Conservation (phyloP, 2,888 invertebrate genomes). For the Stenolophus ochropezus region DNA sequence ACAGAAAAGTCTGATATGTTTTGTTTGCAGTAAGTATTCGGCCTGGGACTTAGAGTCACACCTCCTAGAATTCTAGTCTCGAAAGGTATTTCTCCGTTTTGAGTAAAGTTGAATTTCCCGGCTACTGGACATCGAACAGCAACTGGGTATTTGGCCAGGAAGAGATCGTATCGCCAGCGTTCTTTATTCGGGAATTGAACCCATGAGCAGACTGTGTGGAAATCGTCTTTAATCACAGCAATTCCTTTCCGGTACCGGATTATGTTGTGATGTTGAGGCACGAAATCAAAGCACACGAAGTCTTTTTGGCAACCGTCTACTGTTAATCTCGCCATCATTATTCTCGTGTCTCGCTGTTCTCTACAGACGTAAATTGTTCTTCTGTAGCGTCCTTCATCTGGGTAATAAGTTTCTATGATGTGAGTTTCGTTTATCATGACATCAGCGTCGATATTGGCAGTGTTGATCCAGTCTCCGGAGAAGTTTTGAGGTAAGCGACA, state of each 20-base stretch:
- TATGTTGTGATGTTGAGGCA: slow-evolving; percentile 95
- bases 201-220: slow-evolving; percentile 96
- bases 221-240: slow-evolving; percentile 92
- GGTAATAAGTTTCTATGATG: slow-evolving; percentile 95
- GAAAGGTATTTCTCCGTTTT: slow-evolving; percentile 92
- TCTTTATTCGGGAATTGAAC: slow-evolving; percentile 90
- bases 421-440: slow-evolving; percentile 96
- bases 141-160: slow-evolving; percentile 90
- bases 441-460: slow-evolving; percentile 97
- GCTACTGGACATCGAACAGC: slow-evolving; percentile 96
- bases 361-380: slow-evolving; percentile 95
- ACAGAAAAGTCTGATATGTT: slow-evolving; percentile 97
- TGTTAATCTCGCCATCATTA: slow-evolving; percentile 97
- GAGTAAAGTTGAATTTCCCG: slow-evolving; percentile 96
- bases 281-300: slow-evolving; percentile 97
- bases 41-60: slow-evolving; percentile 94
- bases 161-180: slow-evolving; percentile 91
- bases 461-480: slow-evolving; percentile 96
- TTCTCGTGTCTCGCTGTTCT: slow-evolving; percentile 91
- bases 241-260: slow-evolving; percentile 92
- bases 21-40: slow-evolving; percentile 92
- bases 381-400: slow-evolving; percentile 91
- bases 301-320: slow-evolving; percentile 98
- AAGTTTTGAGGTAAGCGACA: slow-evolving; percentile 96
- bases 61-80: slow-evolving; percentile 96